phyloP scores from a whole-genome alignment of 2,113 vertebrate species.

The Takifugu bimaculatus region DNA sequence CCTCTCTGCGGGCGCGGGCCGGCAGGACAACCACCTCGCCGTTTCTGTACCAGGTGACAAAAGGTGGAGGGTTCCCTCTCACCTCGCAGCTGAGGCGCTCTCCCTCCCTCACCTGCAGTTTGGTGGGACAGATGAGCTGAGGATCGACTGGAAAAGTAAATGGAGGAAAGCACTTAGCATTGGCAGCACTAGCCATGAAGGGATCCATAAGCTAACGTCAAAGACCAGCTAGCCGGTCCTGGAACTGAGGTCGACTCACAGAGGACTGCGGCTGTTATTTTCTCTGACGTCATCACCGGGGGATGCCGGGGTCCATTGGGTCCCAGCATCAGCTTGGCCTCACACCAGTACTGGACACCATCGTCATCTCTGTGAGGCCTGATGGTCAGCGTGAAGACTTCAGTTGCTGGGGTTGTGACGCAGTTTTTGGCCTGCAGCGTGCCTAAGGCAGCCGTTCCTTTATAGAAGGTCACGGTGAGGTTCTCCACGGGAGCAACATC shows the following conservation, averaged over 20 bases:
- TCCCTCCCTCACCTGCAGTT: conserved; percentile 38
- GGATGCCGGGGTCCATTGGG: conserved; percentile 34
- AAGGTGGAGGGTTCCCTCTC: conserved; percentile 48
- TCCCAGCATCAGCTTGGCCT: conserved; percentile 56
- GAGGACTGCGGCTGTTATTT: conserved; percentile 20
- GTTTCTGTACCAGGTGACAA: conserved; percentile 48
- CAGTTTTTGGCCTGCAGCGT: neutral
- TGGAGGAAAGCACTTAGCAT: neutral
- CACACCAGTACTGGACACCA: conserved; percentile 51
- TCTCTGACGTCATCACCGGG: conserved; percentile 36
- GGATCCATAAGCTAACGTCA: neutral
- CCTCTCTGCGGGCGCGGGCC: conserved; percentile 16
- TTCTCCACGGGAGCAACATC: conserved; percentile 42
- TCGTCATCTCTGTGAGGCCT: conserved; percentile 35
- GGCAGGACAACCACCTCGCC: conserved; percentile 35
- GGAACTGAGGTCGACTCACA: conserved; percentile 48
- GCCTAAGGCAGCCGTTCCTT: neutral
- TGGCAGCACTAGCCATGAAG: too few species aligned
- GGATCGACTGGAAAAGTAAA: conserved; percentile 31
- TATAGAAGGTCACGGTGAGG: conserved; percentile 58
- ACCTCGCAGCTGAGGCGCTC: conserved; percentile 43
- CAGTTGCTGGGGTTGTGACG: conserved; percentile 25
- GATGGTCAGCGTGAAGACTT: conserved; percentile 45
- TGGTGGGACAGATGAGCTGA: conserved; percentile 27
- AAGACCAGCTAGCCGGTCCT: too few species aligned